A percentile compares a stretch with the other conserved stretches of the same genome.
Conservation (phyloP, 2,888 invertebrate genomes). For the Aradus depressus region DNA sequence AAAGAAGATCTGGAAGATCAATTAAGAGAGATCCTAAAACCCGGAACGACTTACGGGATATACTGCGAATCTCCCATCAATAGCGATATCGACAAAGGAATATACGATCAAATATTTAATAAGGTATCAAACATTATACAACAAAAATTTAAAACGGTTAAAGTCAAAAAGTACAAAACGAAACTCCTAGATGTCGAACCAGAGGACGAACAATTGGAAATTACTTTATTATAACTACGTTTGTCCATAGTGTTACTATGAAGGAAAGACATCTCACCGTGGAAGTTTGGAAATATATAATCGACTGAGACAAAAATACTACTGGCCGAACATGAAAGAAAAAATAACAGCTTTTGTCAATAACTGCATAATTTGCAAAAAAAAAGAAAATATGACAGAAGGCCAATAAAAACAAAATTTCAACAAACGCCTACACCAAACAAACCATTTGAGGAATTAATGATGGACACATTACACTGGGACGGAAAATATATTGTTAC, state of each 20-base stretch:
- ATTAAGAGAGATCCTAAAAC: neutral
- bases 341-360: constrained; percentile 2
- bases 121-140: too few species aligned
- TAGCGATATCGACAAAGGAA: too few species aligned
- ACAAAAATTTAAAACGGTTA: constrained; percentile 1
- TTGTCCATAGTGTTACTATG: constrained; percentile 1
- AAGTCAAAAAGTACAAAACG: neutral
- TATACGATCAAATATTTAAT: constrained; percentile 5
- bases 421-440: too few species aligned
- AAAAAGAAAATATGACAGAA: constrained; percentile 5
- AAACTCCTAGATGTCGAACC: constrained; percentile 4
- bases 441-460: too few species aligned
- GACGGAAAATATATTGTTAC: too few species aligned
- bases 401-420: constrained; percentile 13
- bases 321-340: too few species aligned
- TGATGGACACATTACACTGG: too few species aligned
- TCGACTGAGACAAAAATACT: constrained; percentile 9
- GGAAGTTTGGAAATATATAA: constrained; percentile 15
- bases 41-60: constrained; percentile 9
- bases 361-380: constrained; percentile 6
- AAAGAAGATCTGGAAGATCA: too few species aligned
- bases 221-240: too few species aligned
- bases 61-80: too few species aligned
- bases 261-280: neutral
- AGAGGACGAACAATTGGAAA: neutral